Conservation (phyloP, 2,797 vertebrate genomes). For the Staurois parvus region DNA sequence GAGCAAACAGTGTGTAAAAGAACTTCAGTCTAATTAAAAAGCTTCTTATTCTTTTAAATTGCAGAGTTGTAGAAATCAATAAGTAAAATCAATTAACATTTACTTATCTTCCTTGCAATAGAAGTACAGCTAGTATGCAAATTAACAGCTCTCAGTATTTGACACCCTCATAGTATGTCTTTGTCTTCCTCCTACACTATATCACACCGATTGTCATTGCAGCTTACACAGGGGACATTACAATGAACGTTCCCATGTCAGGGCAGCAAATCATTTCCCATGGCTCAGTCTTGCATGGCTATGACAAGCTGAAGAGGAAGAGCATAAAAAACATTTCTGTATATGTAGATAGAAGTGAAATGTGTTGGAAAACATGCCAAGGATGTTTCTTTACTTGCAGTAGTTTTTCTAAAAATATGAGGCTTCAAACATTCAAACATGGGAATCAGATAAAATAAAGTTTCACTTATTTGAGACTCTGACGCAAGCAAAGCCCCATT, state of each 20-base stretch:
- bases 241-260: neutral
- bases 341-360: too few species aligned
- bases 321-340: too few species aligned
- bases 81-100: neutral
- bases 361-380: too few species aligned
- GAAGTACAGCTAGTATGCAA: neutral
- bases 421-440: too few species aligned
- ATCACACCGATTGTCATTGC: neutral
- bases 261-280: neutral
- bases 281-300: neutral
- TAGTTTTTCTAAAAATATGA: too few species aligned
- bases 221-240: neutral
- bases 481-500: too few species aligned
- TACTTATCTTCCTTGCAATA: neutral
- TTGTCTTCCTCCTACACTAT: neutral
- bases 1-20: neutral
- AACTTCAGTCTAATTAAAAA: constrained; percentile 2
- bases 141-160: neutral
- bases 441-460: too few species aligned
- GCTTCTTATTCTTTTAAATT: neutral
- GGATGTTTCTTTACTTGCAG: too few species aligned
- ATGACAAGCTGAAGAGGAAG: neutral
- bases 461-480: too few species aligned
- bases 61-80: neutral
- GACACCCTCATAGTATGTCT: neutral